Conservation (phyloP, 1,140 invertebrate species). For the Octopus sinensis region DNA sequence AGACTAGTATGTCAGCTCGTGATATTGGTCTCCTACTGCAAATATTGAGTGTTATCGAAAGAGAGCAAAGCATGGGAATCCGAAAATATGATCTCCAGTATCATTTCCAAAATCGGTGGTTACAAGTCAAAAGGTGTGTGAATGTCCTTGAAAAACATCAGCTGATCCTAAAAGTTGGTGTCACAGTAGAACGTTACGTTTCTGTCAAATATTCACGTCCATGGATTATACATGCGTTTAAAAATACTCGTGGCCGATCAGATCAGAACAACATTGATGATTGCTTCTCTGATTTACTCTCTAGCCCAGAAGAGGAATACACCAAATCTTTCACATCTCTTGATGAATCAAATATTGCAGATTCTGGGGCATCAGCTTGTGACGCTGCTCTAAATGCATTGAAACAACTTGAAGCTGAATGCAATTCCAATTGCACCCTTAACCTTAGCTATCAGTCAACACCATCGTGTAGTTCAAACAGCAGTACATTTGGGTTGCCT, state of each 20-base stretch:
- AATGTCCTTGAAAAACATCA: background rate
- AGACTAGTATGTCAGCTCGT: background rate
- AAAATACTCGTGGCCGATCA: constrained; percentile 34
- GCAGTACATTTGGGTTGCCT: background rate
- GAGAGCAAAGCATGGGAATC: background rate
- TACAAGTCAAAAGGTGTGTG: background rate
- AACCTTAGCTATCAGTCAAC: background rate
- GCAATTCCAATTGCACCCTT: background rate
- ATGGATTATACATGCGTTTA: constrained; percentile 43
- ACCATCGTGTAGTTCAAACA: background rate
- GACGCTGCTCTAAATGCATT: background rate
- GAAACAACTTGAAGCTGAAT: background rate
- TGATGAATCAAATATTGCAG: background rate
- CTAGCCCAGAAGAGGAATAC: background rate
- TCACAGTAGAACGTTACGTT: constrained; percentile 36
- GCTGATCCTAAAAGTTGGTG: constrained; percentile 35
- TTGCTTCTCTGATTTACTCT: background rate
- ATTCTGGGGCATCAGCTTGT: background rate
- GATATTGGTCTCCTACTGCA: background rate
- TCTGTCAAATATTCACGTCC: constrained; percentile 31
- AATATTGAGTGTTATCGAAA: background rate
- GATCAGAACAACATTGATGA: background rate
- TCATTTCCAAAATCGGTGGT: constrained; percentile 10
- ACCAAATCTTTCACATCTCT: background rate
- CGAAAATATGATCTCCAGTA: background rate